These are phyloP conservation scores for Semaprochilodus insignis DNA, from an alignment of 2,797 vertebrate genomes.

Conservation along the genomic window DNA sequence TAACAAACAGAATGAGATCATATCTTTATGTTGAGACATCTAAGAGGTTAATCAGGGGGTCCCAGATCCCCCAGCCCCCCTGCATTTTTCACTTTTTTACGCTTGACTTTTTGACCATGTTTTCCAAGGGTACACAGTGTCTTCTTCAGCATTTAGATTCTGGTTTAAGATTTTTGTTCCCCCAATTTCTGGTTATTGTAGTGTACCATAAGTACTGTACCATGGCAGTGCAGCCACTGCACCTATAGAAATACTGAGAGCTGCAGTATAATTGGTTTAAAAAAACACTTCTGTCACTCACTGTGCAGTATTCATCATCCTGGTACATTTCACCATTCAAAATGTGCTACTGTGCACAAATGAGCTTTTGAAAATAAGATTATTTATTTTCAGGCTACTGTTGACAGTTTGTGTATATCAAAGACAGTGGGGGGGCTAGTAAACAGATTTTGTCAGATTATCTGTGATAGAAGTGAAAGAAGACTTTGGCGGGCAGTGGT, in stretches of 20 bases:
- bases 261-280: not conserved
- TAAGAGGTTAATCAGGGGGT: too few relatives aligned
- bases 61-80: too few relatives aligned
- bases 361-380: not conserved
- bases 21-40: too few relatives aligned
- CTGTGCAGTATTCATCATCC: not conserved
- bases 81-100: too few relatives aligned
- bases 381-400: not conserved
- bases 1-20: too few relatives aligned
- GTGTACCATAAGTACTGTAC: not conserved
- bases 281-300: not conserved
- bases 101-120: too few relatives aligned
- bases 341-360: not conserved
- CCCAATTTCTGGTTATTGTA: not conserved
- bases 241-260: too few relatives aligned
- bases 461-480: not conserved
- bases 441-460: not conserved
- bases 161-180: too few relatives aligned
- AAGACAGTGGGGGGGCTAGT: not conserved
- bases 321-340: not conserved
- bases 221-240: too few relatives aligned
- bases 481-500: not conserved
- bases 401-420: slow-evolving; percentile 8
- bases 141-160: not conserved
- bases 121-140: not conserved